Evolutionary conservation across 2,113 vertebrate species (phyloP).

Genomic region (Stigmatopora argus): DNA sequence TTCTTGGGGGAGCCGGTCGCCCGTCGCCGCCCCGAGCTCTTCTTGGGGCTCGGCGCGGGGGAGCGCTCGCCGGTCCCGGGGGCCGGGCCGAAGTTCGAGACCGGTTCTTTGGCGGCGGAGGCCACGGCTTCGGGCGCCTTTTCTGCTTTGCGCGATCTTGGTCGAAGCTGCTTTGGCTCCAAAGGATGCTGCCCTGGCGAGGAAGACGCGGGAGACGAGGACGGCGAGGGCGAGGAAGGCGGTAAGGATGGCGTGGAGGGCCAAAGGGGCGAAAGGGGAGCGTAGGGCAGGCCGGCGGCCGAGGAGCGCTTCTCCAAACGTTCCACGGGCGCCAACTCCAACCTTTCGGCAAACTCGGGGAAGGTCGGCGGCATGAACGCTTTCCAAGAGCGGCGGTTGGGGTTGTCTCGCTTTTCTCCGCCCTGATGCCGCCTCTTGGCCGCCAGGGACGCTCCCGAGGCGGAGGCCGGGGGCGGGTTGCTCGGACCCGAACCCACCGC

Average conservation of each 20-base stretch:
- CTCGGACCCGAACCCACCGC: conserved; percentile 50
- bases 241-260: conserved; percentile 1
- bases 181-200: conserved; percentile 46
- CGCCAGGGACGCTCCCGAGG: conserved; percentile 68
- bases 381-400: conserved; percentile 94
- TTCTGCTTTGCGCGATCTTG: conserved; percentile 53
- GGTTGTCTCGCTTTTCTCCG: conserved; percentile 82
- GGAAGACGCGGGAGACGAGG: conserved; percentile 57
- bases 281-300: conserved; percentile 64
- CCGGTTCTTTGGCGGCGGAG: conserved; percentile 52
- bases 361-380: conserved; percentile 93
- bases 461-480: conserved; percentile 57
- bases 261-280: conserved; percentile 49
- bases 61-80: conserved; percentile 35
- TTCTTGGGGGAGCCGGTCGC: conserved; percentile 48
- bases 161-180: conserved; percentile 56
- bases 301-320: conserved; percentile 78
- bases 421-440: conserved; percentile 82
- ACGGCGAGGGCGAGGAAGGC: conserved; percentile 50
- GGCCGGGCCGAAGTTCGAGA: conserved; percentile 17
- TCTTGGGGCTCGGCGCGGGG: conserved; percentile 43
- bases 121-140: conserved; percentile 33
- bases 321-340: conserved; percentile 78
- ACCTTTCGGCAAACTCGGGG: conserved; percentile 88
- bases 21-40: conserved; percentile 34